Base-by-base conservation (phyloP, 2,888 invertebrate genomes). In the Microplitis deprimator region DNA sequence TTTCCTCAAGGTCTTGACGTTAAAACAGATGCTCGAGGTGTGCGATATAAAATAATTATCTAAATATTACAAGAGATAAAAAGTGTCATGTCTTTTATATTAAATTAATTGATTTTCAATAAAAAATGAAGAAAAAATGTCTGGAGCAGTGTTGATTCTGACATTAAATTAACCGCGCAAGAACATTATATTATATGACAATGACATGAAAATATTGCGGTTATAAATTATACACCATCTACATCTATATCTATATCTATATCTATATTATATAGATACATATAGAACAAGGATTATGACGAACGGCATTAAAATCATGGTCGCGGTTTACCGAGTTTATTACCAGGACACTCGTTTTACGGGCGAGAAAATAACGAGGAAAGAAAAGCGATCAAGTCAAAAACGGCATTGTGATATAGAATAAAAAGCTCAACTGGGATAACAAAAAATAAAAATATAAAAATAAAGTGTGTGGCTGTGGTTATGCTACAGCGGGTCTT, bases 401-500 rank as follows among this genome's bases (percentile, higher is more conserved):
- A 60, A 29, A 29, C 5, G 70, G 10, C 8, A 59, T 38, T 17
- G 70, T 38, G 29, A 10, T 16, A 13, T 20, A 40, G 10, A 60
- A 60, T 6, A 68, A 65, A 68, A 39, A 41, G 62, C 10, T 59
- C 16, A 74, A 64, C 16, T 69, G 69, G 10, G 65, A 40, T 13
- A 61, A 71, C 3, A 29, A 59, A 16, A 59, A 67, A 59, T 65
- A 38, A 50, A 59, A 16, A 50, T 10, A 50, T 50, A 50, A 40
- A 40, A 39, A 16, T n/a, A 8, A 59, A 61, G 62, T 17, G 61
- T 67, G 67, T 61, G 62, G 17, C 50, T 75, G 60, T 73, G 70
- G 41, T 74, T 73, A 77, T 74, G 74, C 60, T 65, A 71, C 59
- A 13, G 6, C 65, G 62, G 67, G 75, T 64, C 75, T 61, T 71